These are phyloP conservation scores for Ceuthmochares aereus DNA, from an alignment of 2,113 vertebrate genomes.

Conservation along the genomic window DNA sequence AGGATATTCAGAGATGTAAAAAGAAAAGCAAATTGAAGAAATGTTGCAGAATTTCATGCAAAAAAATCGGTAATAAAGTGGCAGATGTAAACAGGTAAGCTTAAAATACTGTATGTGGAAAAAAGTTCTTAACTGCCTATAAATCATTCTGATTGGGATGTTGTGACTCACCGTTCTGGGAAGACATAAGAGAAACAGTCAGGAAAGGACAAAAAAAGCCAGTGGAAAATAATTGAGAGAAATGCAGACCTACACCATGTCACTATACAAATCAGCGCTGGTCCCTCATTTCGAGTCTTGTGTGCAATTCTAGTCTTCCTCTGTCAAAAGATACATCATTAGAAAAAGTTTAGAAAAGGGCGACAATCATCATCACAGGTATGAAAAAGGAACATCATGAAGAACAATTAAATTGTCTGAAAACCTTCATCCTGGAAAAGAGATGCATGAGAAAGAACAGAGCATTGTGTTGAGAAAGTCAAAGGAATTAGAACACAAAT, in stretches of 20 bases:
- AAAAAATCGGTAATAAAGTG: background rate
- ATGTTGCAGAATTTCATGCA: background rate
- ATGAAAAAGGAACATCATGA: background rate
- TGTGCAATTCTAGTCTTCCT: background rate
- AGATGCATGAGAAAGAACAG: background rate
- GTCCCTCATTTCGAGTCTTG: background rate
- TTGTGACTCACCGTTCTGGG: background rate
- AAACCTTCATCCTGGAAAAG: background rate
- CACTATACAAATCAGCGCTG: background rate
- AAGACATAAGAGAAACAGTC: background rate
- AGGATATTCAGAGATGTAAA: background rate
- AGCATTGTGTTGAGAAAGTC: background rate
- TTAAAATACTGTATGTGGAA: background rate
- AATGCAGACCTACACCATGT: fast-evolving
- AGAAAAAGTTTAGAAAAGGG: background rate
- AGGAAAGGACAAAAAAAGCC: background rate
- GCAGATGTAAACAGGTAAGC: background rate
- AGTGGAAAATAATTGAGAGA: background rate
- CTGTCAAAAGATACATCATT: background rate
- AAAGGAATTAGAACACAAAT: background rate
- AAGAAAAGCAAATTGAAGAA: background rate
- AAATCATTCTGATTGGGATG: background rate
- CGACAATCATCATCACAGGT: background rate
- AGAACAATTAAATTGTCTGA: background rate
- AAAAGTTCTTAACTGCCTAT: background rate